phyloP scores from a whole-genome alignment of 2,113 vertebrate species.

The Cynoglossus semilaevis region DNA sequence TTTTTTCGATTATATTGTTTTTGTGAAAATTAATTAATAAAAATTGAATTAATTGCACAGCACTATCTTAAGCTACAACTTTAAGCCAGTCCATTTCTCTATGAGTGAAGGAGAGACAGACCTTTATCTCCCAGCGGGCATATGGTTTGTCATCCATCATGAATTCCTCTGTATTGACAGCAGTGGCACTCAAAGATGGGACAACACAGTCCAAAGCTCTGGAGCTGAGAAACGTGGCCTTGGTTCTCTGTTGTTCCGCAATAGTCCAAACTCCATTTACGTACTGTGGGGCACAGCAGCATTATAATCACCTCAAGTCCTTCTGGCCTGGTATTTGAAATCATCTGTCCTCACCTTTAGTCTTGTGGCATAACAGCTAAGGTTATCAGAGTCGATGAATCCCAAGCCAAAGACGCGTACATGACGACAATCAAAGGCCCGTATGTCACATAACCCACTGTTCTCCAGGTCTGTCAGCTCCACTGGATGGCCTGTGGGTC shows the following conservation, averaged over 20 bases:
- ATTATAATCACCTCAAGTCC: no score
- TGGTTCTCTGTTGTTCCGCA: conserved; percentile 72
- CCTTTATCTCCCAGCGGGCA: conserved; percentile 83
- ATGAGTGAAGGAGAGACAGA: conserved; percentile 5
- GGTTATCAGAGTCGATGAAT: conserved; percentile 64
- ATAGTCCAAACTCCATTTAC: conserved; percentile 71
- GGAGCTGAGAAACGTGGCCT: conserved; percentile 81
- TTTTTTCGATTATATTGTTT: no score
- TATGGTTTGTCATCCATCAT: conserved; percentile 75
- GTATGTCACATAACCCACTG: conserved; percentile 67
- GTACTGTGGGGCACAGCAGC: conserved; percentile 46
- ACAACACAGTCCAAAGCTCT: conserved; percentile 76
- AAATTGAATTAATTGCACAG: no score
- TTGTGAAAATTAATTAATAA: no score
- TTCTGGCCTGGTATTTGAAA: no score
- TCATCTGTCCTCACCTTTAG: conserved; percentile 66
- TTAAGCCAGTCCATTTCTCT: no score
- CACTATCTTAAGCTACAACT: no score
- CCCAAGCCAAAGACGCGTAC: conserved; percentile 59
- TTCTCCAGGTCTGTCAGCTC: conserved; percentile 75
- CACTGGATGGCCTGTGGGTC: conserved; percentile 62
- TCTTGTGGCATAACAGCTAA: conserved; percentile 72
- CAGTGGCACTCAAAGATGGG: conserved; percentile 68
- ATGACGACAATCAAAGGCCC: conserved; percentile 55
- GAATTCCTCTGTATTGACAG: conserved; percentile 66